Conservation (phyloP, 2,888 invertebrate species). For the Cactoblastis cactorum region DNA sequence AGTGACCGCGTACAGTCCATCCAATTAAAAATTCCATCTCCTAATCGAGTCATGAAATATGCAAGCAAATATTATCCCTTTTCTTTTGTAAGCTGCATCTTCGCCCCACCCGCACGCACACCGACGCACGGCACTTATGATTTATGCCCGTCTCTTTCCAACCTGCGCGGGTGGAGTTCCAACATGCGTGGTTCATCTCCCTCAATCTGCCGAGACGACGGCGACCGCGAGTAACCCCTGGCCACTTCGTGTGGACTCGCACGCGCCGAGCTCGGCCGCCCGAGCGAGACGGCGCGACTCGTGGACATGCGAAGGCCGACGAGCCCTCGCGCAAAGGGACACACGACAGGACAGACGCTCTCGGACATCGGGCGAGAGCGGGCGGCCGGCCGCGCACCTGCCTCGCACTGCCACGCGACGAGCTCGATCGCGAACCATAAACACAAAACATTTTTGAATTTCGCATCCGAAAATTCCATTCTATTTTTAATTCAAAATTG, state of each 20-base stretch:
- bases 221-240: slow-evolving; percentile 80
- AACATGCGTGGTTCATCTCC: slow-evolving; percentile 54
- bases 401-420: slow-evolving; percentile 64
- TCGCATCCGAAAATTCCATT: slow-evolving; percentile 13
- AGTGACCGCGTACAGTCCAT: slow-evolving; percentile 72
- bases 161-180: slow-evolving; percentile 38
- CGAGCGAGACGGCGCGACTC: slow-evolving; percentile 69
- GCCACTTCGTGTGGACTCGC: slow-evolving; percentile 76
- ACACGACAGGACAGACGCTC: slow-evolving; percentile 79
- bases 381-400: slow-evolving; percentile 76
- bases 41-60: slow-evolving; percentile 80
- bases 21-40: slow-evolving; percentile 79
- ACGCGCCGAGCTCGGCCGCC: slow-evolving; percentile 75
- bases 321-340: slow-evolving; percentile 78
- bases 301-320: slow-evolving; percentile 72
- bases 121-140: slow-evolving; percentile 72
- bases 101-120: slow-evolving; percentile 80
- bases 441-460: slow-evolving; percentile 49
- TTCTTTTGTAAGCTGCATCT: slow-evolving; percentile 78
- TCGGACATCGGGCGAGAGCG: slow-evolving; percentile 80
- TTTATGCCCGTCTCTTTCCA: slow-evolving; percentile 57
- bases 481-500: slow-evolving; percentile 1
- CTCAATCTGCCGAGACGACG: slow-evolving; percentile 65
- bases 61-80: slow-evolving; percentile 80
- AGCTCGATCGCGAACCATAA: slow-evolving; percentile 66